Evolutionary conservation across 2,888 invertebrate species (phyloP), one percentile per base, ranked within the genome.

Genomic region (Pandemis cinnamomeana): DNA sequence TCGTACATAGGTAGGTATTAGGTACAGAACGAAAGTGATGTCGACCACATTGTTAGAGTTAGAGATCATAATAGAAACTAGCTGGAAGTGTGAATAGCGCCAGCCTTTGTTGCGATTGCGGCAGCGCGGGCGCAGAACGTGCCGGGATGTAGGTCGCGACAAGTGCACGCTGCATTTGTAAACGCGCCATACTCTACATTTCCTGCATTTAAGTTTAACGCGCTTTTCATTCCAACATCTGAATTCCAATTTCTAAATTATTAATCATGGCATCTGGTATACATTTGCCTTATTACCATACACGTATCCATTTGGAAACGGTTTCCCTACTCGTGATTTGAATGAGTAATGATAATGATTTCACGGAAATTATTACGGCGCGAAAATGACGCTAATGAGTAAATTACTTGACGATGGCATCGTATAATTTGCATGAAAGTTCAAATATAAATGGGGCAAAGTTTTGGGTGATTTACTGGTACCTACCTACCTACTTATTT

Each of bases 1-100:
- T 80, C 79, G 79, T 78, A 86, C 87, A 87, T 85, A 82, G 84
- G 85, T 66, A 66, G 51, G 67, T 82, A 81, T 81, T 86, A 87
- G 87, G 87, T 82, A 81, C 81, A 81, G 79, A 90, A 90, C 84
- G 92, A 93, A 92, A 92, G 93, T 90, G 91, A 92, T 88, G 87
- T 86, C 88, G 89, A 88, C 85, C 89, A 90, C 90, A 91, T 91
- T 91, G 87, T 90, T 86, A 82, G 83, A 84, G 84, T 79, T 86
- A 88, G 87, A 90, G 89, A 90, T 89, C 87, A 89, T 87, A 85
- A 89, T 91, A 91, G 91, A 91, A 92, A 91, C 87, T 82, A 82
- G 86, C 87, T 87, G 88, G 91, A 90, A 89, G 86, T 82, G 87
- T 82, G 80, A 73, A 73, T 62, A 69, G 66, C 46, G 66, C 58